Conservation (phyloP, 1,140 invertebrate species). For the Drosophila ficusphila region DNA sequence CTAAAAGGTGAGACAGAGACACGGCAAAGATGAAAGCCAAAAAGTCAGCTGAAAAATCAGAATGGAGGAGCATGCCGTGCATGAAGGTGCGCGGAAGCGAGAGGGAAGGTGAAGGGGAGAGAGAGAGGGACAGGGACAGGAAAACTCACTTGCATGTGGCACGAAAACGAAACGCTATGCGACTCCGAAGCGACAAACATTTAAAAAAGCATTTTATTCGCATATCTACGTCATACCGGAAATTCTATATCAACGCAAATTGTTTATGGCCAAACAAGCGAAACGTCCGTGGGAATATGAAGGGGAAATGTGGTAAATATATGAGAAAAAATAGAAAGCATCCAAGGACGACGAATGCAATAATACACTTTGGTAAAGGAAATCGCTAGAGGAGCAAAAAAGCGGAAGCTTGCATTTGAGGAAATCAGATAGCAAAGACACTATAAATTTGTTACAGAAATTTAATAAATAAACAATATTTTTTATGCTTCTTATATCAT, state of each 20-base stretch:
- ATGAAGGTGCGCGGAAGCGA: background rate
- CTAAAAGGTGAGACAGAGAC: constrained; percentile 16
- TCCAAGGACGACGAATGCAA: background rate
- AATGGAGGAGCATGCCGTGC: constrained; percentile 5
- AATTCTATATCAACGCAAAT: constrained; percentile 73
- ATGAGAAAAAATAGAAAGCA: background rate
- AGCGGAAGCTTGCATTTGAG: too few species aligned
- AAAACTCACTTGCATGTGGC: constrained; percentile 55
- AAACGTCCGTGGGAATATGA: background rate
- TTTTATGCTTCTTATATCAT: background rate
- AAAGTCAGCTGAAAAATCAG: constrained; percentile 30
- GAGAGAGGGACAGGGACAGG: background rate
- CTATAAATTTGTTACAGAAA: too few species aligned
- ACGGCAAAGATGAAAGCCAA: constrained; percentile 31
- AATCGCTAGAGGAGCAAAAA: too few species aligned
- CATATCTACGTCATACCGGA: constrained; percentile 55
- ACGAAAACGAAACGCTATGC: constrained; percentile 9
- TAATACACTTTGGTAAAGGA: background rate
- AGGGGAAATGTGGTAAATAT: background rate
- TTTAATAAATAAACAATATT: too few species aligned
- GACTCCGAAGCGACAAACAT: constrained; percentile 51
- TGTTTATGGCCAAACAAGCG: constrained; percentile 52
- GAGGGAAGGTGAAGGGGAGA: background rate
- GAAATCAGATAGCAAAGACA: too few species aligned
- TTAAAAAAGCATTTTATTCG: constrained; percentile 66